Conservation (phyloP, 2,888 invertebrate genomes). For the Monoplex corrugatus region DNA sequence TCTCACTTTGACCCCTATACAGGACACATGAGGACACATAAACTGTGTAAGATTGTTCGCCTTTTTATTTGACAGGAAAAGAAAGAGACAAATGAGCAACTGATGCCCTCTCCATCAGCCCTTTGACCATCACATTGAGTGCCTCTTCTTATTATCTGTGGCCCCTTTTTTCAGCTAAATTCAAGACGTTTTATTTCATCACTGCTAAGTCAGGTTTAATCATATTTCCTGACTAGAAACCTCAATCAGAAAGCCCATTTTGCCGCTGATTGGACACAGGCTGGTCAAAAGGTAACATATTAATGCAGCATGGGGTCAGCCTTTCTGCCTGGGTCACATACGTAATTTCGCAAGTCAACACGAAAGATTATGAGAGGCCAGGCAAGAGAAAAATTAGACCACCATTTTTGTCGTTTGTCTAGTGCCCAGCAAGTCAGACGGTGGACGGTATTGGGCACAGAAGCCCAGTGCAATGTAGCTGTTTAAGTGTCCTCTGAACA, state of each 20-base stretch:
- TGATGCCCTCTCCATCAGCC: background rate
- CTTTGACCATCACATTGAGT: background rate
- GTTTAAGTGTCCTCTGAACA: constrained; percentile 54
- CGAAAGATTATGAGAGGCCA: constrained; percentile 40
- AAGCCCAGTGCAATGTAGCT: constrained; percentile 43
- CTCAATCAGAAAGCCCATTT: constrained; percentile 56
- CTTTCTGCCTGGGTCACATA: constrained; percentile 54
- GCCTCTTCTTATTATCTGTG: constrained; percentile 35
- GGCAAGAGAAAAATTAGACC: constrained; percentile 48
- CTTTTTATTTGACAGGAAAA: constrained; percentile 16
- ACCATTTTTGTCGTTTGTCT: constrained; percentile 50
- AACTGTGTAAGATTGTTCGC: constrained; percentile 30
- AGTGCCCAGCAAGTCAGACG: constrained; percentile 32
- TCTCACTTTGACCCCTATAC: background rate
- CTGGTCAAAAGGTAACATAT: constrained; percentile 60
- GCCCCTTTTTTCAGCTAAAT: constrained; percentile 34
- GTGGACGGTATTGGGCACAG: constrained; percentile 15
- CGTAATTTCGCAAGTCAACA: constrained; percentile 62
- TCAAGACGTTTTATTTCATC: constrained; percentile 49
- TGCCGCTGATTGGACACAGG: constrained; percentile 50
- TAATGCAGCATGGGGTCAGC: constrained; percentile 57
- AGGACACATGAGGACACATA: constrained; percentile 31
- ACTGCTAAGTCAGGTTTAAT: constrained; percentile 49
- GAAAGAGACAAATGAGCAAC: constrained; percentile 39
- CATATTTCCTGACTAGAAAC: constrained; percentile 51